Conservation (phyloP, 53 echinoderm and acorn worm species). For the Echinometra lucunter region DNA sequence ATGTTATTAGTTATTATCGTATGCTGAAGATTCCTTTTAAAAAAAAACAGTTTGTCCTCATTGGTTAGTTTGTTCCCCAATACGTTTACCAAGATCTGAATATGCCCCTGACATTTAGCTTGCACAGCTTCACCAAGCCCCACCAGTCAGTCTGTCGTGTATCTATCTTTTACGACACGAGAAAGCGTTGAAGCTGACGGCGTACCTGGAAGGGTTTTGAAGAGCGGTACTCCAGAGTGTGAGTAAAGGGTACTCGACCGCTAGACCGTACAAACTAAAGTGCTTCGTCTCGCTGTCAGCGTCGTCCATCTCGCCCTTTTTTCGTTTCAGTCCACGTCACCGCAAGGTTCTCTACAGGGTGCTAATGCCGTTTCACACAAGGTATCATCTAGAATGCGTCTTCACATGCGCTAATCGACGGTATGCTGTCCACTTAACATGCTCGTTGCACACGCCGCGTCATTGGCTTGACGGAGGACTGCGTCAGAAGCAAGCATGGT, state of each 20-base stretch:
- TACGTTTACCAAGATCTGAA: neutral
- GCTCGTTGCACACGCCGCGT: no score
- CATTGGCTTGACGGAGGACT: no score
- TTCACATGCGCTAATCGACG: no score
- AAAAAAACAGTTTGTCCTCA: neutral
- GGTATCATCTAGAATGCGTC: no score
- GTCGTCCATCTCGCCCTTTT: neutral
- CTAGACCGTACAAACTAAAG: slow-evolving; percentile 37
- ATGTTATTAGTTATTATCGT: no score
- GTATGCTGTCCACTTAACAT: no score
- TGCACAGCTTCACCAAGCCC: neutral
- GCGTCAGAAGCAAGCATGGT: no score
- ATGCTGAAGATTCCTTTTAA: neutral
- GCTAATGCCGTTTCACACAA: no score
- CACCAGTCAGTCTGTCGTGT: neutral
- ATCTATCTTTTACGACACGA: neutral
- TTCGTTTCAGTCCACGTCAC: neutral
- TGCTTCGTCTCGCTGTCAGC: neutral
- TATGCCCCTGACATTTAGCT: neutral
- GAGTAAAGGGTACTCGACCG: neutral
- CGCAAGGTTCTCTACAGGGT: neutral
- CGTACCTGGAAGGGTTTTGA: neutral
- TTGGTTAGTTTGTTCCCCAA: neutral
- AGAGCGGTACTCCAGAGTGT: slow-evolving; percentile 5
- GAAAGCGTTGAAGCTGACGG: neutral